Percentiles rank a stretch among this genome's conserved stretches.
phyloP scores from a whole-genome alignment of 2,113 vertebrate species.

The Phyllostomus hastatus region DNA sequence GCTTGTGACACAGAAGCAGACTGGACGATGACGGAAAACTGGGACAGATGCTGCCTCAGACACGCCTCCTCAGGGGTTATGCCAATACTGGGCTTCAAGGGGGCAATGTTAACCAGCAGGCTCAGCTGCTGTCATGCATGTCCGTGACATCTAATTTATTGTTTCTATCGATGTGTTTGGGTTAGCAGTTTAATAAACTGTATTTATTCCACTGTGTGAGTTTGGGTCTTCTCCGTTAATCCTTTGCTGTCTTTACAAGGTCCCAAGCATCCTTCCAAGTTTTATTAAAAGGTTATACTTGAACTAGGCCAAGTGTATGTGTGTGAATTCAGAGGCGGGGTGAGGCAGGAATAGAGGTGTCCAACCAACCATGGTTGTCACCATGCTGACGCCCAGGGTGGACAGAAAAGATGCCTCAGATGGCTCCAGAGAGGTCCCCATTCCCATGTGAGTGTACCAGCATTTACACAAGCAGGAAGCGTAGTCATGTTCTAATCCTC shows the following conservation, averaged over 20 bases:
- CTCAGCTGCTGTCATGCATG: fast-evolving
- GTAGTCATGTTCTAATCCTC: neutral
- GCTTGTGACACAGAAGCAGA: neutral
- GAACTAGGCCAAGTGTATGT: neutral
- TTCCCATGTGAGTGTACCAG: fast-evolving
- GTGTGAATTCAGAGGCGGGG: neutral
- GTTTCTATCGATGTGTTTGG: neutral
- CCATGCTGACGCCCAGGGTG: neutral
- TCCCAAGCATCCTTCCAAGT: neutral
- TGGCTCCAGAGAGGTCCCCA: neutral
- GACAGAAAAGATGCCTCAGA: neutral
- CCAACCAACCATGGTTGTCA: neutral
- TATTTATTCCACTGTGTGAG: neutral
- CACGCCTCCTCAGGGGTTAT: no score
- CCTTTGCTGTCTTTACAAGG: neutral
- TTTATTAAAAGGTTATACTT: neutral
- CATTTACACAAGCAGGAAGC: neutral
- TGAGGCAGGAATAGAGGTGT: neutral
- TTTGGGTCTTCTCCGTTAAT: neutral
- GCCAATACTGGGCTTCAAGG: neutral
- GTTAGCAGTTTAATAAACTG: neutral
- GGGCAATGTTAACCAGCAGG: neutral
- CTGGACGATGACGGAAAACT: neutral
- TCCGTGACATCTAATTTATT: neutral
- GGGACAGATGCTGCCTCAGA: neutral